Conservation (phyloP, 2,113 vertebrate species). For the Spheniscus mendiculus region DNA sequence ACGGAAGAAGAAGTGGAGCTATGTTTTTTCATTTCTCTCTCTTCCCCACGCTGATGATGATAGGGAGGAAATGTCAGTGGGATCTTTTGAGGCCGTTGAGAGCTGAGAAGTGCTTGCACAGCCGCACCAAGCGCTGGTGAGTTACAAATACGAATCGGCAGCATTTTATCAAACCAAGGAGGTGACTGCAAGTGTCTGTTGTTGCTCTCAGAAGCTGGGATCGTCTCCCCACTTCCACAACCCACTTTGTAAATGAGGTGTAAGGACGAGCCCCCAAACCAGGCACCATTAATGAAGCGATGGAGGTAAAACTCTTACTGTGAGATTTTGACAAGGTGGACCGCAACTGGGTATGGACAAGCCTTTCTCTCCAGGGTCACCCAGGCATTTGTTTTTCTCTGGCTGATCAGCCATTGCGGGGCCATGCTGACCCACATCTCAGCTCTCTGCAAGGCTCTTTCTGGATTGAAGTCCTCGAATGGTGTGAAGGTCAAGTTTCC, state of each 20-base stretch:
- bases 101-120: not conserved
- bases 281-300: not conserved
- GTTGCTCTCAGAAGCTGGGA: not conserved
- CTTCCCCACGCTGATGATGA: not conserved
- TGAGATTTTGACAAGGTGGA: not conserved
- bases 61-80: not conserved
- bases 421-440: not conserved
- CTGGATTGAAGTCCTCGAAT: not conserved
- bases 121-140: not conserved
- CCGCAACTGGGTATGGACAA: not conserved
- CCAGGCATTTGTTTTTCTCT: not conserved
- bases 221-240: not conserved
- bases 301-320: not conserved
- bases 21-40: not conserved
- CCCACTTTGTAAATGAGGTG: not conserved
- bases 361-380: not conserved
- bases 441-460: not conserved
- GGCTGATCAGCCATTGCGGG: rapidly evolving
- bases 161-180: not conserved
- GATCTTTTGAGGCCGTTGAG: not conserved
- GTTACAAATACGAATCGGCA: too few relatives aligned
- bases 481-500: not conserved
- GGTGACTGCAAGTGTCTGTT: too few relatives aligned
- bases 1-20: not conserved
- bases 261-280: not conserved